A percentile compares a stretch with the other conserved stretches of the same genome.
These are phyloP conservation scores for Brachionus paranguensis DNA, from an alignment of 1,140 invertebrate species.

Conservation along the genomic window DNA sequence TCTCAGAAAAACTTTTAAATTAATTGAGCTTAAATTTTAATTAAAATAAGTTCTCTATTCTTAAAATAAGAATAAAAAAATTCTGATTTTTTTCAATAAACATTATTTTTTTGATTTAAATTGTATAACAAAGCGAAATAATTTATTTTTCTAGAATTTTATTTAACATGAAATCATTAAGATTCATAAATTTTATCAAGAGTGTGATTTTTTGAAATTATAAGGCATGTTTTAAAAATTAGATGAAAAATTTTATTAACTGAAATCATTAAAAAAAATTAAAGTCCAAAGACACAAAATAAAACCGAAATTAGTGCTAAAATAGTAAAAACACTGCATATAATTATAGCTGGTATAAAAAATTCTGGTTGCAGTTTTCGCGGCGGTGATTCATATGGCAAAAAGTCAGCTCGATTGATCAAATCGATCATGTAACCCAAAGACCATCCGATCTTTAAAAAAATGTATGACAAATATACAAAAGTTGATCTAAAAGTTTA, in stretches of 20 bases:
- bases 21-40: too few relatives aligned
- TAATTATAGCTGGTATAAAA: constrained; percentile 13
- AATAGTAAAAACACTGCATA: not conserved
- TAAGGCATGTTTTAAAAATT: not conserved
- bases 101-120: too few relatives aligned
- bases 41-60: too few relatives aligned
- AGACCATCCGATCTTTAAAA: constrained; percentile 19
- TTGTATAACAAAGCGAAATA: too few relatives aligned
- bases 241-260: not conserved
- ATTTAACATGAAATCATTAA: too few relatives aligned
- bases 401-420: constrained; percentile 28
- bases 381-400: constrained; percentile 1
- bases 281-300: not conserved
- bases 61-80: too few relatives aligned
- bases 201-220: too few relatives aligned
- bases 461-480: not conserved
- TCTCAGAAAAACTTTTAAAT: too few relatives aligned
- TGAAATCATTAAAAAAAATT: not conserved
- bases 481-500: not conserved
- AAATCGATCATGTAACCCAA: constrained; percentile 26
- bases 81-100: too few relatives aligned
- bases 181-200: too few relatives aligned
- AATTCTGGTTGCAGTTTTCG: not conserved
- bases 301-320: constrained; percentile 12
- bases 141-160: too few relatives aligned